Percentiles rank a stretch among this genome's conserved stretches.
These are phyloP conservation scores for Helicoverpa armigera DNA, from an alignment of 1,140 invertebrate species.

Conservation along the genomic window DNA sequence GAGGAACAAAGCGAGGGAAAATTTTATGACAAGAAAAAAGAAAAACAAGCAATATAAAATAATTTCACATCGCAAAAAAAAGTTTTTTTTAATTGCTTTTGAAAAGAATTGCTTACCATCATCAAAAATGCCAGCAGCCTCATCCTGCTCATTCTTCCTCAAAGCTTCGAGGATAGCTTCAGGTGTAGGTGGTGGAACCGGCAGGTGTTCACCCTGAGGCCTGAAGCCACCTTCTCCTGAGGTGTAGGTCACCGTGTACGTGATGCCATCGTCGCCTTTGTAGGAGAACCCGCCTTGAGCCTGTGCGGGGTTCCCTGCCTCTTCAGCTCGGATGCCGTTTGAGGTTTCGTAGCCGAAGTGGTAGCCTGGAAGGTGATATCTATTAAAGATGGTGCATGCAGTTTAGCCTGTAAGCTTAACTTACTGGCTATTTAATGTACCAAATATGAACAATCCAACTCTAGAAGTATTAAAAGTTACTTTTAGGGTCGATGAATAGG, in stretches of 20 bases:
- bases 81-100: no score
- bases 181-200: conserved; percentile 92
- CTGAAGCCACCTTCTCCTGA: conserved; percentile 93
- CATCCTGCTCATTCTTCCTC: conserved; percentile 76
- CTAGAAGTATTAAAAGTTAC: no score
- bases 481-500: no score
- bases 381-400: neutral
- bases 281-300: conserved; percentile 73
- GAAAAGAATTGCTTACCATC: conserved; percentile 65
- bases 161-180: conserved; percentile 78
- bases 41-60: no score
- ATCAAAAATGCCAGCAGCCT: conserved; percentile 82
- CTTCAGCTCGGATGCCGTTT: conserved; percentile 75
- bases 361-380: conserved; percentile 64
- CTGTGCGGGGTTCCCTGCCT: conserved; percentile 63
- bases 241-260: conserved; percentile 90
- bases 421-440: no score
- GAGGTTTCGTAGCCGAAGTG: conserved; percentile 77
- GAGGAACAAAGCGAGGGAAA: no score
- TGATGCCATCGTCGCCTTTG: conserved; percentile 89
- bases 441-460: no score
- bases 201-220: conserved; percentile 91
- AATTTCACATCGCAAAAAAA: no score
- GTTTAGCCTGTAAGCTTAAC: neutral
- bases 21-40: no score